A percentile compares a stretch with the other conserved stretches of the same genome.
These are phyloP conservation scores for Ruditapes philippinarum DNA, from an alignment of 1,140 invertebrate genomes.

Conservation along the genomic window DNA sequence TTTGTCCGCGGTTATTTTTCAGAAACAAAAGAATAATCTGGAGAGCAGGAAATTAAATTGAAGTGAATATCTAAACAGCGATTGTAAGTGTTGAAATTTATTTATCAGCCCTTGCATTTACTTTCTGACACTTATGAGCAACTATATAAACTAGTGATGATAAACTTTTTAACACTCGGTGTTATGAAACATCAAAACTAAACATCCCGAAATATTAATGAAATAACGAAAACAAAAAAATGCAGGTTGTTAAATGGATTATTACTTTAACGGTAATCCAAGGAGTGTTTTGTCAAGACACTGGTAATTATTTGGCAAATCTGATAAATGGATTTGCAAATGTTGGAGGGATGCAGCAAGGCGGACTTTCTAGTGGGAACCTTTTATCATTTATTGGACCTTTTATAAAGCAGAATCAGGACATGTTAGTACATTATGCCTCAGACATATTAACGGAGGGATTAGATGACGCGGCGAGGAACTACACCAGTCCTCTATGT, in stretches of 20 bases:
- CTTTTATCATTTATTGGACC: background rate
- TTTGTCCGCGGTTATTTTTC: too few relatives aligned
- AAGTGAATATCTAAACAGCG: too few relatives aligned
- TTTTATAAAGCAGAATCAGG: background rate
- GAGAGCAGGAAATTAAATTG: too few relatives aligned
- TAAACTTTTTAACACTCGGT: too few relatives aligned
- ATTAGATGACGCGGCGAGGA: background rate
- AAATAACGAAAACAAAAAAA: too few relatives aligned
- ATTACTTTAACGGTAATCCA: background rate
- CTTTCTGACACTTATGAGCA: too few relatives aligned
- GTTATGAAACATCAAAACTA: too few relatives aligned
- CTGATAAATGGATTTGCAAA: background rate
- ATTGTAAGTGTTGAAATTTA: too few relatives aligned
- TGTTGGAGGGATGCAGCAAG: background rate
- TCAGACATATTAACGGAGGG: background rate
- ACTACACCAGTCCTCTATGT: background rate
- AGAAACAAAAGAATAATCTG: too few relatives aligned
- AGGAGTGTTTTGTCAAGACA: background rate
- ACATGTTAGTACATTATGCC: background rate
- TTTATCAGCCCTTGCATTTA: too few relatives aligned
- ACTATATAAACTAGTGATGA: too few relatives aligned
- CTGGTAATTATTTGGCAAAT: background rate
- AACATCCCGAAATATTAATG: too few relatives aligned
- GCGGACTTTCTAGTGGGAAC: background rate
- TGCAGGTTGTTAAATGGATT: background rate